phyloP scores from a whole-genome alignment of 2,797 vertebrate species.

The Tinamus major region DNA sequence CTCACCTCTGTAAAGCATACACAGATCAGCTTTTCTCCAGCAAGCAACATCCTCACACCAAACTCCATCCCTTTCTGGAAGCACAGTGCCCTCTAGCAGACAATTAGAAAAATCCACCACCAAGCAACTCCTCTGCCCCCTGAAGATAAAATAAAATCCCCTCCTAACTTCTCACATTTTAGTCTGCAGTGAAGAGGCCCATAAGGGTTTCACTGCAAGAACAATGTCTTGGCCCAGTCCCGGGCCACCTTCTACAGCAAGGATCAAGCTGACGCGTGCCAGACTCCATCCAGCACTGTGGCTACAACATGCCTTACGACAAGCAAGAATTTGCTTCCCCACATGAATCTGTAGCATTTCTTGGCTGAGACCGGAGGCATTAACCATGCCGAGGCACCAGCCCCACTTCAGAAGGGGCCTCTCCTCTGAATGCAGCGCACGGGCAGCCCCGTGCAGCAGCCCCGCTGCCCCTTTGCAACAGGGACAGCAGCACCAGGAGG shows the following conservation, averaged over 20 bases:
- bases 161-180: neutral
- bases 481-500: neutral
- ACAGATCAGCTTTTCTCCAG: fast-evolving
- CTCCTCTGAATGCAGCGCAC: neutral
- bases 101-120: neutral
- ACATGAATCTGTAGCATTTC: neutral
- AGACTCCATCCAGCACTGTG: neutral
- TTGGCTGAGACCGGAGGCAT: neutral
- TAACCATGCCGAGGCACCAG: neutral
- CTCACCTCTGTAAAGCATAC: neutral
- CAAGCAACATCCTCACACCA: neutral
- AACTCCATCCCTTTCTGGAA: neutral
- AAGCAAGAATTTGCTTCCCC: neutral
- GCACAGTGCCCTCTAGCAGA: slow-evolving; percentile 15
- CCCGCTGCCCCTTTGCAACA: neutral
- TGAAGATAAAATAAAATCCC: too few species aligned
- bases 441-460: too few species aligned
- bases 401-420: neutral
- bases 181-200: neutral
- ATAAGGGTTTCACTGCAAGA: neutral
- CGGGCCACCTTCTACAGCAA: neutral
- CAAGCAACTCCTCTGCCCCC: fast-evolving
- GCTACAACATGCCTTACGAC: neutral
- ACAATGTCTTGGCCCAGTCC: neutral
- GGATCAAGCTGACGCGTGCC: neutral